phyloP scores from a whole-genome alignment of 2,797 vertebrate species.

The Sorex maritimensis region DNA sequence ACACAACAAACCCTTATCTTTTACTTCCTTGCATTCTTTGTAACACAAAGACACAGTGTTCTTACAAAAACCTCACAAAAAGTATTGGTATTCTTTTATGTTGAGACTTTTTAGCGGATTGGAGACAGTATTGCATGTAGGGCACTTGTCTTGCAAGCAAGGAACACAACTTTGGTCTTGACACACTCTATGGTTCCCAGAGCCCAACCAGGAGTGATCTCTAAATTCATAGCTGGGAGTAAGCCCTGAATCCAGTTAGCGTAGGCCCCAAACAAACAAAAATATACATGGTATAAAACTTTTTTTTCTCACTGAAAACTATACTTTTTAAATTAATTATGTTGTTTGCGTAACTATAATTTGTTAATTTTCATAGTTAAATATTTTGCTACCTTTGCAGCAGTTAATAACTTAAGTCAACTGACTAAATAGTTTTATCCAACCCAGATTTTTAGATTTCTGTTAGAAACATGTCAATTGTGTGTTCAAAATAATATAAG shows the following conservation, averaged over 20 bases:
- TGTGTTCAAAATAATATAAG: slow-evolving; percentile 16
- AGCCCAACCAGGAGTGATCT: too few species aligned
- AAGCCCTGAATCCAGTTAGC: too few species aligned
- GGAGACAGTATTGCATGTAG: neutral
- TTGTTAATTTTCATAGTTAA: neutral
- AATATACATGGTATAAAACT: neutral
- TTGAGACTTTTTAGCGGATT: slow-evolving; percentile 17
- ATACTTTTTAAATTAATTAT: neutral
- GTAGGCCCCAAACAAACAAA: too few species aligned
- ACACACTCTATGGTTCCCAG: too few species aligned
- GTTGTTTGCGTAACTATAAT: neutral
- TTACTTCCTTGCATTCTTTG: too few species aligned
- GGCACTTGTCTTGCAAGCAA: too few species aligned
- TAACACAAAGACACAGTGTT: too few species aligned
- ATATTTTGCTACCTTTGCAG: neutral
- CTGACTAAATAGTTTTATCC: neutral
- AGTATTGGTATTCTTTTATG: neutral
- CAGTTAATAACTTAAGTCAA: neutral
- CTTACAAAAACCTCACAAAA: too few species aligned
- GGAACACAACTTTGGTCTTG: too few species aligned
- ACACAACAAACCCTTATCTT: too few species aligned
- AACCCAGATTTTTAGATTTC: neutral
- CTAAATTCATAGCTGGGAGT: too few species aligned
- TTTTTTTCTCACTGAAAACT: neutral
- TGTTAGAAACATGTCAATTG: neutral